These are phyloP conservation scores for Hydrocynus forskahlii DNA, from an alignment of 2,797 vertebrate species.

Conservation along the genomic window DNA sequence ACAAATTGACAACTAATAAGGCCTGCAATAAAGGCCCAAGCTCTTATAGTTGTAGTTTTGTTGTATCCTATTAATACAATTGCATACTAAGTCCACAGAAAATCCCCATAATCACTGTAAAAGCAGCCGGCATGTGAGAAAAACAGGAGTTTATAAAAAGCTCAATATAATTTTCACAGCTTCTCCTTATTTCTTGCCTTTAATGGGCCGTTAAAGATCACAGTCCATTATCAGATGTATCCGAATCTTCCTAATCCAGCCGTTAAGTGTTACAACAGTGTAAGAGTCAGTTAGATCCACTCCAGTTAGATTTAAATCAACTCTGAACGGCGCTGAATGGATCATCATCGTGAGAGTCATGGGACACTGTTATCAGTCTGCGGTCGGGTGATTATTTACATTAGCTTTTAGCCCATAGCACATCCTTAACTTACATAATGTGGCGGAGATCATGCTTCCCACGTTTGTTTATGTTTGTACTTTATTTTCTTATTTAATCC, in stretches of 20 bases:
- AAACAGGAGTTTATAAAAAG: background rate
- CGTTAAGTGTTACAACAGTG: background rate
- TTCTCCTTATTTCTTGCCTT: background rate
- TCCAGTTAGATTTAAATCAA: background rate
- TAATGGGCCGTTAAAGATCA: background rate
- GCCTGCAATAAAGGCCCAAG: too few relatives aligned
- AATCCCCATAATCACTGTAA: too few relatives aligned
- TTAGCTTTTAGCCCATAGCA: background rate
- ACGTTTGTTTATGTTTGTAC: background rate
- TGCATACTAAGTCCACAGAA: too few relatives aligned
- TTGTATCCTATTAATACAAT: too few relatives aligned
- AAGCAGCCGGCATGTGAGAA: background rate
- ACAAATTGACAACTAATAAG: too few relatives aligned
- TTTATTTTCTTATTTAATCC: conserved; percentile 5
- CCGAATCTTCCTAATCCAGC: background rate
- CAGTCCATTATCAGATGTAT: background rate
- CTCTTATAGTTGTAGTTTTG: too few relatives aligned
- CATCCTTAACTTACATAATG: background rate
- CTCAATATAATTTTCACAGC: background rate
- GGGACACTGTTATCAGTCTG: background rate
- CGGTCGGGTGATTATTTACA: background rate
- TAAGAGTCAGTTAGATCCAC: background rate
- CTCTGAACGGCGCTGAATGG: background rate
- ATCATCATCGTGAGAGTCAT: background rate
- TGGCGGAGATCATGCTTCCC: conserved; percentile 2